These are phyloP conservation scores for Lagopus muta DNA, from an alignment of 2,113 vertebrate genomes.

Conservation along the genomic window DNA sequence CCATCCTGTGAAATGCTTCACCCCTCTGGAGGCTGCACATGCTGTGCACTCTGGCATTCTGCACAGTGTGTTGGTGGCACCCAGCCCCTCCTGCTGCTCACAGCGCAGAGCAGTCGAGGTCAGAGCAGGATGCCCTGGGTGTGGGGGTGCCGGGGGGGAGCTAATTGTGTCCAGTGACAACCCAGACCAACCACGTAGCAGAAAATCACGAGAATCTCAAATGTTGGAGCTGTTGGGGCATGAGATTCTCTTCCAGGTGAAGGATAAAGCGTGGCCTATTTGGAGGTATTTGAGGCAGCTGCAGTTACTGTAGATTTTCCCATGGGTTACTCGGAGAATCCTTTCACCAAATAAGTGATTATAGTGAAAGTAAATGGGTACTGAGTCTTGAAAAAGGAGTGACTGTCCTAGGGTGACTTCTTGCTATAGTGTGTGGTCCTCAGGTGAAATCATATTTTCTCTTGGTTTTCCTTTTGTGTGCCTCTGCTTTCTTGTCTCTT, in stretches of 20 bases:
- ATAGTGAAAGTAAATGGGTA: neutral
- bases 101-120: rapidly evolving
- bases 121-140: rapidly evolving
- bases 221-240: neutral
- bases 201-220: neutral
- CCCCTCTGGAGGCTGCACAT: neutral
- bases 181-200: rapidly evolving
- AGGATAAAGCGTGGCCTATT: rapidly evolving
- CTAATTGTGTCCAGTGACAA: rapidly evolving
- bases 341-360: neutral
- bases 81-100: neutral
- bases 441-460: neutral
- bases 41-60: neutral
- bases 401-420: neutral
- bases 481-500: neutral
- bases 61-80: neutral
- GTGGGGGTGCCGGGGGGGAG: neutral
- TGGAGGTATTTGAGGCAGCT: neutral
- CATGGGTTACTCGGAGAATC: neutral
- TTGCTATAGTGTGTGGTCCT: rapidly evolving
- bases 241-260: neutral
- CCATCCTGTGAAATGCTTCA: neutral
- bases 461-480: neutral
- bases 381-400: neutral
- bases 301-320: neutral